A percentile compares a stretch with the other conserved stretches of the same genome.
Conservation (phyloP, 2,888 invertebrate species). For the Lepidonotus clava region DNA sequence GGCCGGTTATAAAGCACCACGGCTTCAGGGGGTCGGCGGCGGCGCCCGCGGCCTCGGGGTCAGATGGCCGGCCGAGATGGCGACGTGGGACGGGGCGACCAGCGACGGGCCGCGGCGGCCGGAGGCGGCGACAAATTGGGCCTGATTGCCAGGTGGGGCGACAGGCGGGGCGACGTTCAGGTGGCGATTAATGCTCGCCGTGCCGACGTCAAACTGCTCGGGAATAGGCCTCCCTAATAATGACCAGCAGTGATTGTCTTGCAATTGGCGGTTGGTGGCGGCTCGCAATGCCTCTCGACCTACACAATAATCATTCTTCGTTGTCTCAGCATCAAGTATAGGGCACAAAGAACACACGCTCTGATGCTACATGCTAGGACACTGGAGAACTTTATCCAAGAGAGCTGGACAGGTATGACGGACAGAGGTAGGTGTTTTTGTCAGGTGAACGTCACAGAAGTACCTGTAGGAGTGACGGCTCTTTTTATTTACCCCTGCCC, state of each 20-base stretch:
- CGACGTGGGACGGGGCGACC: not conserved
- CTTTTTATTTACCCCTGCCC: too few species aligned
- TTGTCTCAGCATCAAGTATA: too few species aligned
- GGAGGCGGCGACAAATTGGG: not conserved
- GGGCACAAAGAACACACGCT: too few species aligned
- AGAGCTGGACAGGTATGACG: too few species aligned
- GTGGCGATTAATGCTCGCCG: conserved; percentile 1
- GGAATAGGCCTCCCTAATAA: not conserved
- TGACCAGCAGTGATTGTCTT: not conserved
- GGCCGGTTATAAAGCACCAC: conserved; percentile 19
- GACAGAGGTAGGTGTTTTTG: too few species aligned
- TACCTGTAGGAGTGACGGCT: too few species aligned
- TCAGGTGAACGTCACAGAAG: too few species aligned
- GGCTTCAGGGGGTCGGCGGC: not conserved
- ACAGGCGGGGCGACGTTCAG: not conserved
- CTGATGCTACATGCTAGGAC: too few species aligned
- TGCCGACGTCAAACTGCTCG: not conserved
- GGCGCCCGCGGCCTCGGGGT: conserved; percentile 8
- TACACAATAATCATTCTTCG: too few species aligned
- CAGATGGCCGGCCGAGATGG: conserved; percentile 49
- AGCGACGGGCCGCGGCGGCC: not conserved
- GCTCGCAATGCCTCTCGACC: too few species aligned
- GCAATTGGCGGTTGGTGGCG: too few species aligned
- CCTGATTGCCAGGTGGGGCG: not conserved
- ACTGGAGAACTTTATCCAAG: too few species aligned